A percentile compares a stretch with the other conserved stretches of the same genome.
These are phyloP conservation scores for Onychostruthus taczanowskii DNA, from an alignment of 2,113 vertebrate genomes.

Conservation along the genomic window DNA sequence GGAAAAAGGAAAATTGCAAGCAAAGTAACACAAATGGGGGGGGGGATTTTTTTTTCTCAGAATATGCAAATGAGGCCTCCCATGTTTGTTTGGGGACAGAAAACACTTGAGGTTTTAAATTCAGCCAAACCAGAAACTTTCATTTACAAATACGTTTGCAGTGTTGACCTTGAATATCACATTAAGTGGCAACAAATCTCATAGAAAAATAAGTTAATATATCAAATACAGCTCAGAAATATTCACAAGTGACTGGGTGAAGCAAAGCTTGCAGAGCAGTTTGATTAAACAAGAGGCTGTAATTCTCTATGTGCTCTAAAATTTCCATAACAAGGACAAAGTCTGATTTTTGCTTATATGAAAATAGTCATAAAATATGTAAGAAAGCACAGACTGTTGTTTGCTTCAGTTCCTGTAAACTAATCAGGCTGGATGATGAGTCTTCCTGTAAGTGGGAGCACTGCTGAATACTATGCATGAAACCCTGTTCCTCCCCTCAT, in stretches of 20 bases:
- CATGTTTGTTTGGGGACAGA: neutral
- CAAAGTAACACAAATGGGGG: neutral
- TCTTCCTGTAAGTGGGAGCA: slow-evolving; percentile 29
- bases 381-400: neutral
- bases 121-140: neutral
- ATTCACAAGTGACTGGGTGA: neutral
- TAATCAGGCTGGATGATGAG: neutral
- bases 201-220: neutral
- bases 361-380: neutral
- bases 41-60: neutral
- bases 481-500: neutral
- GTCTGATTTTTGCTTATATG: neutral
- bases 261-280: neutral
- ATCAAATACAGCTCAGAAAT: neutral
- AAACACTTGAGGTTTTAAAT: neutral
- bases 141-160: neutral
- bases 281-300: neutral
- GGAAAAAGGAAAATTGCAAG: neutral
- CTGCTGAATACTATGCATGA: slow-evolving; percentile 14
- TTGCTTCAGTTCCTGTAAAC: slow-evolving; percentile 16
- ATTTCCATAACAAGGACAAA: neutral
- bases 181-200: neutral
- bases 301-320: neutral
- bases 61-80: neutral
- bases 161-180: neutral